A percentile compares a stretch with the other conserved stretches of the same genome.
phyloP scores from a whole-genome alignment of 2,797 vertebrate genomes.

The Gobionotothen gibberifrons region DNA sequence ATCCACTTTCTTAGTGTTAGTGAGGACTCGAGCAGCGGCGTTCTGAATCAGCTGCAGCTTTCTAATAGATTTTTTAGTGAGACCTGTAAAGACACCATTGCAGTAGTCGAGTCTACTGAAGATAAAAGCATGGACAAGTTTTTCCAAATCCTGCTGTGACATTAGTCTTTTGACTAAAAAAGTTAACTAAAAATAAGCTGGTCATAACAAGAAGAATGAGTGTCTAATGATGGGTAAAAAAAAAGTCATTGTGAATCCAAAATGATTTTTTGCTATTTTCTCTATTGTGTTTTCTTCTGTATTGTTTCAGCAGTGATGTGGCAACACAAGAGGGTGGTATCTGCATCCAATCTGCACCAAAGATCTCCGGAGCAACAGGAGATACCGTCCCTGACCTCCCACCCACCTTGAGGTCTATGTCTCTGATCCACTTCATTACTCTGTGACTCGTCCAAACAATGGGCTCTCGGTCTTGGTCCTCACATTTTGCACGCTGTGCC shows the following conservation, averaged over 20 bases:
- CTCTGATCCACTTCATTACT: conserved; percentile 89
- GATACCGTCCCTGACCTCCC: conserved; percentile 37
- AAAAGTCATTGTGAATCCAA: neutral
- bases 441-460: conserved; percentile 90
- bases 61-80: too few relatives aligned
- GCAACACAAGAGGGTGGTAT: conserved; percentile 29
- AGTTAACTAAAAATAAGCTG: conserved; percentile 20
- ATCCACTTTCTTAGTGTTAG: too few relatives aligned
- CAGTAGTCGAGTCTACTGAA: too few relatives aligned
- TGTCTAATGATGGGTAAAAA: neutral
- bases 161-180: too few relatives aligned
- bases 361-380: conserved; percentile 20
- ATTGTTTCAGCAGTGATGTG: conserved; percentile 20
- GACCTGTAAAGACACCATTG: too few relatives aligned
- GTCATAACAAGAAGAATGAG: neutral
- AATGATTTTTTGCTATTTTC: neutral
- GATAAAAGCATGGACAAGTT: too few relatives aligned
- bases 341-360: conserved; percentile 26
- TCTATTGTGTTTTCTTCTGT: conserved; percentile 15
- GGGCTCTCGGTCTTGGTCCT: conserved; percentile 85
- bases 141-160: too few relatives aligned
- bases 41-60: too few relatives aligned
- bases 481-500: conserved; percentile 84
- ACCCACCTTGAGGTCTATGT: conserved; percentile 90
- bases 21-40: too few relatives aligned